Evolutionary conservation across 2,888 invertebrate species (phyloP).

Genomic region (Agriopis marginaria): DNA sequence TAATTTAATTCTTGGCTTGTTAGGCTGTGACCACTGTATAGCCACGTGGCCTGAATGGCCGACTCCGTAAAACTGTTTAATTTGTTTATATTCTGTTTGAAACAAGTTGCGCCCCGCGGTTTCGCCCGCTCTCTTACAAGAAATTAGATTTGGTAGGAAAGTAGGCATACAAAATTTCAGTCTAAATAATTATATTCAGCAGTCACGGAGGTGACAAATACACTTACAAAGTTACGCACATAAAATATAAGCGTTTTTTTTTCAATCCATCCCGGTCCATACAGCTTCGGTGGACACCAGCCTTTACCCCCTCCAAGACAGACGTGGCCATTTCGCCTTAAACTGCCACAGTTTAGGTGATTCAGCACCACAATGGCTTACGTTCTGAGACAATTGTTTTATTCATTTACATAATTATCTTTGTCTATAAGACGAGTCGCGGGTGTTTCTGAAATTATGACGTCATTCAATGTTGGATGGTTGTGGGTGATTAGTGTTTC

Average conservation of each 20-base stretch:
- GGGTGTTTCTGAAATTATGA: constrained; percentile 9
- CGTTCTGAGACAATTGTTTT: constrained; percentile 45
- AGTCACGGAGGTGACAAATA: too few species aligned
- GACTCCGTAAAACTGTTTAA: too few species aligned
- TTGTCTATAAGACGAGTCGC: constrained; percentile 27
- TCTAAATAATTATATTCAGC: too few species aligned
- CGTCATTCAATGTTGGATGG: background rate
- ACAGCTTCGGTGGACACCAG: background rate
- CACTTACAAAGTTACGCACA: background rate
- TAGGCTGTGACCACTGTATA: too few species aligned
- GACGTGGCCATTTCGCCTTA: constrained; percentile 35
- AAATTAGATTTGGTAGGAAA: background rate
- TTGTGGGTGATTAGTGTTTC: constrained; percentile 1
- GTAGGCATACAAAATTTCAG: too few species aligned
- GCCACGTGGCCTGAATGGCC: too few species aligned
- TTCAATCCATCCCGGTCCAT: background rate
- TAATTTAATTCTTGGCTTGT: too few species aligned
- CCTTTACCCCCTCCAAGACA: constrained; percentile 24
- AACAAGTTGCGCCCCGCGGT: background rate
- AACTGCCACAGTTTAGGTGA: constrained; percentile 42
- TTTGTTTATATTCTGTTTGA: background rate
- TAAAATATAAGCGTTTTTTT: background rate
- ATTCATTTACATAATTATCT: constrained; percentile 49
- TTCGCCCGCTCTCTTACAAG: background rate
- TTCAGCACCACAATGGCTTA: constrained; percentile 42